Percentiles rank a stretch among this genome's conserved stretches.
phyloP scores from a whole-genome alignment of 2,888 invertebrate species.

The Nemurella pictetii region DNA sequence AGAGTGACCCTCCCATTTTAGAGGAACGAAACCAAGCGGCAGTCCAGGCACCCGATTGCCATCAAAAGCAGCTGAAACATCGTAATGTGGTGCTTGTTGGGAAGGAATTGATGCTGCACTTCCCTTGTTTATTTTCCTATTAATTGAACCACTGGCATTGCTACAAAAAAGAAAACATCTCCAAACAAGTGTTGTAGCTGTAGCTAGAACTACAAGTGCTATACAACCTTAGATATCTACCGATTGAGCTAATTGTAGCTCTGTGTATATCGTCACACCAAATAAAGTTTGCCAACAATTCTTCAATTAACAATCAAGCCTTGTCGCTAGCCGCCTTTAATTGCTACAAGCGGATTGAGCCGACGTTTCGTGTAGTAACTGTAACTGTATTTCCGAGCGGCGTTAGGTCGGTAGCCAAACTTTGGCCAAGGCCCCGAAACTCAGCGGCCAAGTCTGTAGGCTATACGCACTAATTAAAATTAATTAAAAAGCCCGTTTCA shows the following conservation, averaged over 20 bases:
- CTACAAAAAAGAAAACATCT: not conserved
- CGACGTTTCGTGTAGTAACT: not conserved
- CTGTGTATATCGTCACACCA: not conserved
- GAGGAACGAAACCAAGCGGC: no score
- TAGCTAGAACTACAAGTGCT: not conserved
- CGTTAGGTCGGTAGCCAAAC: not conserved
- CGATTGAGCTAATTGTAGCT: not conserved
- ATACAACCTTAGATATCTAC: not conserved
- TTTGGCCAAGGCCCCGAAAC: not conserved
- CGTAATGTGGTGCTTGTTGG: not conserved
- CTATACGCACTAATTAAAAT: constrained; percentile 30
- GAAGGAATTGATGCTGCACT: not conserved
- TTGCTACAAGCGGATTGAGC: not conserved
- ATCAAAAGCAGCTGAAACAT: not conserved
- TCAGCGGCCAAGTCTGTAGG: not conserved
- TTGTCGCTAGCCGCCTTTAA: constrained; percentile 10
- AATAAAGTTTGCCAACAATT: constrained; percentile 15
- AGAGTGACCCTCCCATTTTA: no score
- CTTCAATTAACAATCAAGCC: constrained; percentile 26
- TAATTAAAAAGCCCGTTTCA: constrained; percentile 28
- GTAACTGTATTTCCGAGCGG: not conserved
- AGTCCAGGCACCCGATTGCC: no score
- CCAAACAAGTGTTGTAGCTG: not conserved
- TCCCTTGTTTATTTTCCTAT: not conserved
- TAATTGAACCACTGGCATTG: not conserved